Conservation (phyloP, 2,888 invertebrate species). For the Euplagia quadripunctaria region DNA sequence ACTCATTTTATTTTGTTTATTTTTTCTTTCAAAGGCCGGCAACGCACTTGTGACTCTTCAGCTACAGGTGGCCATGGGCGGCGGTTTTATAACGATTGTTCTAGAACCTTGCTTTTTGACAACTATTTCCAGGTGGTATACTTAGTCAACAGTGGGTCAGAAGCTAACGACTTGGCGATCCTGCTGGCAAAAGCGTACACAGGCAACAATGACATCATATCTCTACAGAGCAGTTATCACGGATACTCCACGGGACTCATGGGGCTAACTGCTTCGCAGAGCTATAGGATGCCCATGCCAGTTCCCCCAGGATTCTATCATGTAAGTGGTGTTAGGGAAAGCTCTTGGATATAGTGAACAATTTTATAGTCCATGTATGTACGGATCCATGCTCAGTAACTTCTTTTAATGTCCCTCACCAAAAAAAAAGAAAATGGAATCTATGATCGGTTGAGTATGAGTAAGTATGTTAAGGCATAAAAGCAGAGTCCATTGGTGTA, state of each 20-base stretch:
- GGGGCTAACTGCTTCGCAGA: constrained; percentile 93
- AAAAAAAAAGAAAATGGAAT: not conserved
- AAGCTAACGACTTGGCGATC: constrained; percentile 98
- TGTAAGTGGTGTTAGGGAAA: constrained; percentile 81
- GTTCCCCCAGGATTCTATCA: constrained; percentile 92
- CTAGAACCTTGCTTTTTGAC: not conserved
- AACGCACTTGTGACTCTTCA: too few relatives aligned
- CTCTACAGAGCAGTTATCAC: constrained; percentile 96
- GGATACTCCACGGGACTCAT: constrained; percentile 95
- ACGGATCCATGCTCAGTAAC: not conserved
- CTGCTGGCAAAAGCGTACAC: constrained; percentile 95
- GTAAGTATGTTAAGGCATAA: not conserved
- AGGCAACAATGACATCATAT: constrained; percentile 93
- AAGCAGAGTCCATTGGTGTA: not conserved
- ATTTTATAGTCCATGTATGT: not conserved
- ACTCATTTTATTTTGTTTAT: too few relatives aligned
- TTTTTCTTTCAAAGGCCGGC: too few relatives aligned
- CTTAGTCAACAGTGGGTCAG: constrained; percentile 98
- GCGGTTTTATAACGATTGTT: not conserved
- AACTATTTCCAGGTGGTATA: constrained; percentile 91
- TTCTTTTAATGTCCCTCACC: not conserved
- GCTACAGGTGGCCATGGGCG: too few relatives aligned
- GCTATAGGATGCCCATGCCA: constrained; percentile 93
- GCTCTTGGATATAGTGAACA: not conserved
- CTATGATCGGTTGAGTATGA: not conserved